These are phyloP conservation scores for Dasysyrphus albostriatus DNA, from an alignment of 2,888 invertebrate genomes.

Conservation along the genomic window DNA sequence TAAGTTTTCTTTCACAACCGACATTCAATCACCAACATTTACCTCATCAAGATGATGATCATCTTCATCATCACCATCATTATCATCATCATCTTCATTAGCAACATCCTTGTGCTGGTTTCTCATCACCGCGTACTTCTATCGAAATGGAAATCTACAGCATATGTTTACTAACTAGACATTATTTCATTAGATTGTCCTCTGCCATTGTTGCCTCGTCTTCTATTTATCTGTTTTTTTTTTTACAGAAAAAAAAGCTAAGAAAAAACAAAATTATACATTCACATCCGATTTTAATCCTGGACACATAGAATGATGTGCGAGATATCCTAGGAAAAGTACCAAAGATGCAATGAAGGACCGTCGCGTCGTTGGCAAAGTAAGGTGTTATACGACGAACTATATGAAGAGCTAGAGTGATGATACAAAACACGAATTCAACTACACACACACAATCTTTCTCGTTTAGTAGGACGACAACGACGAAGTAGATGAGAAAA, in stretches of 20 bases:
- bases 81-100: conserved; percentile 39
- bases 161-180: conserved; percentile 71
- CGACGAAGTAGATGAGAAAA: conserved; percentile 48
- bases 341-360: conserved; percentile 23
- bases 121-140: conserved; percentile 49
- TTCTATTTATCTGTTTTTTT: conserved; percentile 6
- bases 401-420: conserved; percentile 49
- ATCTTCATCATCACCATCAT: conserved; percentile 20
- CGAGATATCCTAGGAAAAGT: conserved; percentile 57
- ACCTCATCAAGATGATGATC: conserved; percentile 52
- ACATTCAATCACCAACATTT: conserved; percentile 41
- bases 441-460: conserved; percentile 31
- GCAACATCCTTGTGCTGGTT: conserved; percentile 41
- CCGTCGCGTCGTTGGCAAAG: conserved; percentile 5
- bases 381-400: conserved; percentile 53
- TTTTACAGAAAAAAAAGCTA: conserved; percentile 14
- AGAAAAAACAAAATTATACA: conserved; percentile 32
- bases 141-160: conserved; percentile 62
- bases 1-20: conserved; percentile 24
- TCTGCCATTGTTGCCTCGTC: conserved; percentile 39
- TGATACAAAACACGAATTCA: conserved; percentile 56
- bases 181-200: conserved; percentile 70
- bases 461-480: conserved; percentile 3
- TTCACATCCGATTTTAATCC: conserved; percentile 60
- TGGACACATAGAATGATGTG: conserved; percentile 71